These are phyloP conservation scores for Neodiprion lecontei DNA, from an alignment of 1,140 invertebrate species.

Conservation along the genomic window DNA sequence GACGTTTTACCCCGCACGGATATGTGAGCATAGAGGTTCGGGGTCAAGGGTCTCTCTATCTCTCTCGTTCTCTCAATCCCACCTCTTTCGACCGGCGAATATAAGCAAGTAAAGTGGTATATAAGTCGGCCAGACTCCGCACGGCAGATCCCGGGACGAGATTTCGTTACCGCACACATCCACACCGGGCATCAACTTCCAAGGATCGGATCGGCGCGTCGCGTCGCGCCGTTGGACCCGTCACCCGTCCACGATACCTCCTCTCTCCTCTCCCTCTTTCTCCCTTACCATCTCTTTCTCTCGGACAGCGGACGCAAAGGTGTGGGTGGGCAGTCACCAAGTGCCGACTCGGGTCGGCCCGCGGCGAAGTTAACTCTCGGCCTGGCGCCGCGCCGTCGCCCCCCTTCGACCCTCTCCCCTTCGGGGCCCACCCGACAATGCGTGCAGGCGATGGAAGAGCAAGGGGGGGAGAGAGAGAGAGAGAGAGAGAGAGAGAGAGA, in stretches of 20 bases:
- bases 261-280: neutral
- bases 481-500: neutral
- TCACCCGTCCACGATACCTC: too few species aligned
- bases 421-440: neutral
- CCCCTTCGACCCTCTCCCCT: neutral
- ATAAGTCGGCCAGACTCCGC: too few species aligned
- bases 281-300: slow-evolving; percentile 19
- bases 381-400: slow-evolving; percentile 5
- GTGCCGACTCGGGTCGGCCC: slow-evolving; percentile 29
- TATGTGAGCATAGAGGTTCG: neutral
- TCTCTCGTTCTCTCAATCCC: too few species aligned
- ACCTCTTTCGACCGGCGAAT: too few species aligned
- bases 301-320: slow-evolving; percentile 27
- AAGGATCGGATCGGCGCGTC: neutral
- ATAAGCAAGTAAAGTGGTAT: too few species aligned
- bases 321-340: slow-evolving; percentile 17
- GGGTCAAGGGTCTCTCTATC: neutral
- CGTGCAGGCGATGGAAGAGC: neutral
- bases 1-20: too few species aligned
- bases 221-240: too few species aligned
- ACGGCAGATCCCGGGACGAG: too few species aligned
- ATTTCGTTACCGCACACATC: too few species aligned
- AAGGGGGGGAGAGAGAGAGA: neutral
- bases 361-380: slow-evolving; percentile 22
- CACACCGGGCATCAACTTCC: too few species aligned